Conservation (phyloP, 2,888 invertebrate genomes). For the Euphydryas editha region DNA sequence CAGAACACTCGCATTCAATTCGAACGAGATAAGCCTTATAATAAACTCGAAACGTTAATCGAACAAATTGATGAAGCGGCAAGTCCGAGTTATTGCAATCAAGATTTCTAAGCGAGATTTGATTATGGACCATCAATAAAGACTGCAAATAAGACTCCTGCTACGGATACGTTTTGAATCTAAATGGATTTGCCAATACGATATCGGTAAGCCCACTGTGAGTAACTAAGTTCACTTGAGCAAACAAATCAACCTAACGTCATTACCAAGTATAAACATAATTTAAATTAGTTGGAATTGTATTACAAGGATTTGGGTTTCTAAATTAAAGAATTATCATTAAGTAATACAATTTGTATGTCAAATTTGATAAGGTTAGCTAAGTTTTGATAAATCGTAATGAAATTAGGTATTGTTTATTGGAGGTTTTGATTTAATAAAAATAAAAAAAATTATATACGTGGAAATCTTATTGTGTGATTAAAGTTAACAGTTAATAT, state of each 20-base stretch:
- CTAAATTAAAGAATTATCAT: conserved; percentile 26
- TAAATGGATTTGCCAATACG: conserved; percentile 17
- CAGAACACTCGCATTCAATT: conserved; percentile 33
- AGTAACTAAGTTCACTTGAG: conserved; percentile 35
- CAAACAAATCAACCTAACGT: conserved; percentile 39
- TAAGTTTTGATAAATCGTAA: background rate
- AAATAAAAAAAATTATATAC: background rate
- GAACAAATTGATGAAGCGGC: conserved; percentile 34
- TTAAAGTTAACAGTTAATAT: background rate
- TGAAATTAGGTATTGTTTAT: conserved; percentile 1
- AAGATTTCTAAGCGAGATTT: conserved; percentile 25
- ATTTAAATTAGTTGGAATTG: conserved; percentile 34
- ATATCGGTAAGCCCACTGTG: conserved; percentile 28
- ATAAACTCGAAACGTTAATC: conserved; percentile 32
- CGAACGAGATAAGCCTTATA: conserved; percentile 27
- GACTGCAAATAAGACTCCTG: conserved; percentile 26
- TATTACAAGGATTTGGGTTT: conserved; percentile 25
- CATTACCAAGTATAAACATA: conserved; percentile 40
- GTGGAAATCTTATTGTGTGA: background rate
- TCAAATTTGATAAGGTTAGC: background rate
- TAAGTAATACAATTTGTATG: conserved; percentile 19
- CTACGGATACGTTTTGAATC: conserved; percentile 17
- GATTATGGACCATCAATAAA: conserved; percentile 30
- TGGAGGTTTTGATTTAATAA: background rate
- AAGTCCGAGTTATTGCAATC: conserved; percentile 36